Conservation (phyloP, 2,797 vertebrate species). For the Danio aesculapii region DNA sequence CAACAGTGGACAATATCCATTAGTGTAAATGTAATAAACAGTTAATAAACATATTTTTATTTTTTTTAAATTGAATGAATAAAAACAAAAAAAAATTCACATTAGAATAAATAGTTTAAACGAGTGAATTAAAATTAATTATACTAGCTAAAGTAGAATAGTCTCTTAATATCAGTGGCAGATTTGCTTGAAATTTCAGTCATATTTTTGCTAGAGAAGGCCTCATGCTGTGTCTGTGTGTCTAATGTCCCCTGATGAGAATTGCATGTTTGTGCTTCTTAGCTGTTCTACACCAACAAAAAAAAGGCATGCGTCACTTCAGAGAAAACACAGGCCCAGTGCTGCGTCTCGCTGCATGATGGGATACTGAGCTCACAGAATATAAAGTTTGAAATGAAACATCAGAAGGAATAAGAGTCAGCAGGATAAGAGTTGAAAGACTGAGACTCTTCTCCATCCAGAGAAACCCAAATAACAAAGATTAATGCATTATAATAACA, state of each 20-base stretch:
- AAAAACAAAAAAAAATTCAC: not conserved
- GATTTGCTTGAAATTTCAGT: not conserved
- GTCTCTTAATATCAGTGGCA: not conserved
- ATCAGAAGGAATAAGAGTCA: not conserved
- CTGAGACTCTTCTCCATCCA: not conserved
- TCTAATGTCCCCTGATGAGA: conserved; percentile 18
- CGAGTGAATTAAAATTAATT: not conserved
- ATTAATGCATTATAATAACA: not conserved
- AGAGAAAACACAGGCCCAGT: conserved; percentile 8
- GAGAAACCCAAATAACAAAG: not conserved
- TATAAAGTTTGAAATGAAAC: conserved; percentile 1
- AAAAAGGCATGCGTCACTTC: conserved; percentile 21
- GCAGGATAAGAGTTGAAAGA: conserved; percentile 9
- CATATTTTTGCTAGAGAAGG: not conserved
- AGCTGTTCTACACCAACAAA: conserved; percentile 21
- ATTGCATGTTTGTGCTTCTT: not conserved
- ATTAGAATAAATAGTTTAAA: not conserved
- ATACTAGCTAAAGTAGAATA: not conserved
- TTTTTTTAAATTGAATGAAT: not conserved
- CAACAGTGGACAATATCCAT: too few relatives aligned
- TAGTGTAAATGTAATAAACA: not conserved
- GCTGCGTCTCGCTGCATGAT: conserved; percentile 25
- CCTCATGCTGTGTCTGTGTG: not conserved
- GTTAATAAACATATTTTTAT: not conserved
- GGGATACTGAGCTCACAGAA: conserved; percentile 30